Base-by-base conservation (phyloP, 1,140 invertebrate genomes). In the Pseudomyrmex sp. region DNA sequence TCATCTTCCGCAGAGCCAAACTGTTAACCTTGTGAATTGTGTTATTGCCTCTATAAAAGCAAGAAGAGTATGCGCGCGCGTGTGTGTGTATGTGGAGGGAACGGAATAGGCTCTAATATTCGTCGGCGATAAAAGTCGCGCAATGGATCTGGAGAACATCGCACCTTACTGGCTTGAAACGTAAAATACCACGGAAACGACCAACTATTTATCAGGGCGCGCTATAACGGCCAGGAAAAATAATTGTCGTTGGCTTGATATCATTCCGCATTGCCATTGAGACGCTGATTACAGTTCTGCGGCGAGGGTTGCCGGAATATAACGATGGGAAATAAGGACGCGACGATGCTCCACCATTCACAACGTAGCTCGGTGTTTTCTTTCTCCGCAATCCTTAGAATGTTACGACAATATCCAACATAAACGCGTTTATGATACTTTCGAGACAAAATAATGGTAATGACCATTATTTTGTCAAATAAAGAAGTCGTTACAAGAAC, bases 41-140 rank as follows among this genome's bases (percentile, higher is more conserved):
- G 79, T 89, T 90, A 89, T 89, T 83, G 83, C 82, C 76, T 89
- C 85, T 84, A 90, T 82, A 75, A 72, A 56, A 20, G 68, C 76
- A 50, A 13, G n/a, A 56, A 46, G 15, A n/a, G n/a, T 50, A 18
- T 20, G 58, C 12, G 12, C 12, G 12, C 56, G 35, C 18, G 35
- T 5, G 35, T 35, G 35, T 35, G 5, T 35, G 5, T 35, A 35
- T 7, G 5, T 35, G 35, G 35, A 5, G 35, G 7, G 35, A 35
- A 35, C 35, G 26, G 56, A 79, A 66, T 79, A 87, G 75, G 70
- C 77, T 80, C 69, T 88, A 88, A 88, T 89, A 89, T 82, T 77
- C 79, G 65, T 18, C 2, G 56, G 82, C 56, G 84, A 90, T 90
- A 90, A 87, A 85, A 85, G 61, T 85, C 77, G 69, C 52, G 61